Percentiles rank a stretch among this genome's conserved stretches.
Conservation (phyloP, 2,113 vertebrate species). For the Xiphophorus couchianus region DNA sequence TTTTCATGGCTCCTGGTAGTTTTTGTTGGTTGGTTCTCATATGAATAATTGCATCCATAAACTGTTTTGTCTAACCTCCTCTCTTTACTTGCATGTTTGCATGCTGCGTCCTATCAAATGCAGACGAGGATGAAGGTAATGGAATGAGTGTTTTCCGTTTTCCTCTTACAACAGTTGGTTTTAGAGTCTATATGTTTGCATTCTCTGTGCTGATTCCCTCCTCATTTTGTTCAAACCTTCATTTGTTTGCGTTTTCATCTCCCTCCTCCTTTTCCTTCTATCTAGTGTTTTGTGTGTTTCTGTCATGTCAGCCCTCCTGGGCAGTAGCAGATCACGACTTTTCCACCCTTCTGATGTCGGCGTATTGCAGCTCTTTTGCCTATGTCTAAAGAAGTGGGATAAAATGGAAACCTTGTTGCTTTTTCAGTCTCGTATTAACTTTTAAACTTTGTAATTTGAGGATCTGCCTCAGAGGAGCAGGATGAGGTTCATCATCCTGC, state of each 20-base stretch:
- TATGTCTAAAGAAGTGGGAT: too few relatives aligned
- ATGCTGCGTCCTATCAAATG: constrained; percentile 90
- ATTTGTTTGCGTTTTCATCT: constrained; percentile 76
- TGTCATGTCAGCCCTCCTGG: constrained; percentile 13
- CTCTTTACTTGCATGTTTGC: constrained; percentile 96
- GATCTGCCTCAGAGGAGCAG: too few relatives aligned
- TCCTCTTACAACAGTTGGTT: constrained; percentile 45
- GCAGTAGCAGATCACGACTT: not conserved
- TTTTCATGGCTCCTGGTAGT: constrained; percentile 22
- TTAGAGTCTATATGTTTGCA: constrained; percentile 40
- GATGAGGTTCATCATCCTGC: too few relatives aligned
- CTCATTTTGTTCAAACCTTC: constrained; percentile 62
- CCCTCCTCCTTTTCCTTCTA: constrained; percentile 19
- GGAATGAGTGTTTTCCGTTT: constrained; percentile 42
- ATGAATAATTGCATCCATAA: constrained; percentile 40
- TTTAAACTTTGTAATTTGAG: too few relatives aligned
- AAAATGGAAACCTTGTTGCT: too few relatives aligned
- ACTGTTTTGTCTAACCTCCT: constrained; percentile 80
- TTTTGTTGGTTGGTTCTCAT: constrained; percentile 24
- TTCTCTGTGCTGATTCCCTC: constrained; percentile 48
- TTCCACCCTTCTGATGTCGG: not conserved
- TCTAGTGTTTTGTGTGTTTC: constrained; percentile 16
- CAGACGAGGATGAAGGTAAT: constrained; percentile 97
- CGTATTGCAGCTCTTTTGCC: too few relatives aligned
- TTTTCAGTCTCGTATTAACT: too few relatives aligned